phyloP scores from a whole-genome alignment of 2,113 vertebrate species.

The Glaucidium brasilianum region DNA sequence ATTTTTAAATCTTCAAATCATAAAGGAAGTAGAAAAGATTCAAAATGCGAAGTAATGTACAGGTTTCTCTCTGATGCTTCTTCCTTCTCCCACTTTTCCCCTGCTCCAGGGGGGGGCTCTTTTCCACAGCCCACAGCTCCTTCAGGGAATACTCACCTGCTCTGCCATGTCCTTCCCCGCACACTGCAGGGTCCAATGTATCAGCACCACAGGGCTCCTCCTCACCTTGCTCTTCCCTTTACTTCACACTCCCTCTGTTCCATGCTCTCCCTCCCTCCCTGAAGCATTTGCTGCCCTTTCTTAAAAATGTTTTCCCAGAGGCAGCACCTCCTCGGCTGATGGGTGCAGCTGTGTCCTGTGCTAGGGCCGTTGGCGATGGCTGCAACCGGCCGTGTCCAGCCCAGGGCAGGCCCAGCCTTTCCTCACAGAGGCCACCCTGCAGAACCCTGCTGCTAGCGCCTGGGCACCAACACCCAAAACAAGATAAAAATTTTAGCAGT shows the following conservation, averaged over 20 bases:
- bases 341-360: background rate
- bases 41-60: background rate
- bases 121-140: background rate
- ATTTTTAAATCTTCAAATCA: background rate
- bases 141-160: background rate
- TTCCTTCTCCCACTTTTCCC: background rate
- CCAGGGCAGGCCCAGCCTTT: background rate
- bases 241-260: background rate
- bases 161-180: background rate
- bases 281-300: background rate
- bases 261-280: background rate
- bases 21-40: background rate
- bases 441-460: background rate
- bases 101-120: background rate
- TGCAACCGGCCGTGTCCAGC: accelerated
- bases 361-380: background rate
- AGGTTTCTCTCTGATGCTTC: background rate
- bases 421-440: background rate
- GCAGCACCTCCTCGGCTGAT: background rate
- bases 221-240: background rate
- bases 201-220: too few relatives aligned
- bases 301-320: background rate
- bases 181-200: background rate
- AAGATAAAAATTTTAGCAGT: background rate
- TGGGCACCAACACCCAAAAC: background rate